Conservation (phyloP, 2,888 invertebrate genomes). For the Dolomedes plantarius region DNA sequence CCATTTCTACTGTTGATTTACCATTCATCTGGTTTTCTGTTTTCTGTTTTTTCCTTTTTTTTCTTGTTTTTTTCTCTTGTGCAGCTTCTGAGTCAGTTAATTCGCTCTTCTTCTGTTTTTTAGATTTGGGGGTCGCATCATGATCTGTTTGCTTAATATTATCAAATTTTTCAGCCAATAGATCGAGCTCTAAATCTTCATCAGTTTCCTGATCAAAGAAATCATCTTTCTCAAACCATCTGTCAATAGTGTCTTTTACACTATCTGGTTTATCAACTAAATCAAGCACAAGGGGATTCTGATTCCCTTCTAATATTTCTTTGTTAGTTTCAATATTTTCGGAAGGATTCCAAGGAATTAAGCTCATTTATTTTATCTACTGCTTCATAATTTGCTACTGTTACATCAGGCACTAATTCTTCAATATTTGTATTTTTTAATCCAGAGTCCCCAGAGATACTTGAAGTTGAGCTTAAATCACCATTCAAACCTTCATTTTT, state of each 20-base stretch:
- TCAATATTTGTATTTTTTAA: background rate
- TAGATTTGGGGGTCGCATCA: no score
- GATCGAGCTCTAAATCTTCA: slow-evolving; percentile 74
- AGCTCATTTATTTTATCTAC: slow-evolving; percentile 73
- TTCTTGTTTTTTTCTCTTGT: no score
- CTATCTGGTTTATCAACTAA: slow-evolving; percentile 75
- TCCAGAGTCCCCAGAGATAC: background rate
- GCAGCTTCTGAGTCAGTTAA: no score
- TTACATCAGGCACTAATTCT: background rate
- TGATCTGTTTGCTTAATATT: background rate
- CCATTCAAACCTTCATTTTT: background rate
- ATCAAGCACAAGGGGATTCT: slow-evolving; percentile 77
- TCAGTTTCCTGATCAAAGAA: slow-evolving; percentile 72
- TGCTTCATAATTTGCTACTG: background rate
- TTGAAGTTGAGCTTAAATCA: background rate
- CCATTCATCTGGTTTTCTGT: no score
- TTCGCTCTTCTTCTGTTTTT: no score
- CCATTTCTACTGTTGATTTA: slow-evolving; percentile 58
- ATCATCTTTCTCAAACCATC: slow-evolving; percentile 76
- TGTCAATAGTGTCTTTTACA: slow-evolving; percentile 75
- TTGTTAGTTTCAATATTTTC: slow-evolving; percentile 74
- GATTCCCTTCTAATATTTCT: slow-evolving; percentile 68
- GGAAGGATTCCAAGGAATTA: background rate
- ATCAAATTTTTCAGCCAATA: slow-evolving; percentile 76
- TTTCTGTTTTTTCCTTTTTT: no score